Percentiles rank a stretch among this genome's conserved stretches.
These are phyloP conservation scores for Kryphioiulus occultus DNA, from an alignment of 2,888 invertebrate genomes.

Conservation along the genomic window DNA sequence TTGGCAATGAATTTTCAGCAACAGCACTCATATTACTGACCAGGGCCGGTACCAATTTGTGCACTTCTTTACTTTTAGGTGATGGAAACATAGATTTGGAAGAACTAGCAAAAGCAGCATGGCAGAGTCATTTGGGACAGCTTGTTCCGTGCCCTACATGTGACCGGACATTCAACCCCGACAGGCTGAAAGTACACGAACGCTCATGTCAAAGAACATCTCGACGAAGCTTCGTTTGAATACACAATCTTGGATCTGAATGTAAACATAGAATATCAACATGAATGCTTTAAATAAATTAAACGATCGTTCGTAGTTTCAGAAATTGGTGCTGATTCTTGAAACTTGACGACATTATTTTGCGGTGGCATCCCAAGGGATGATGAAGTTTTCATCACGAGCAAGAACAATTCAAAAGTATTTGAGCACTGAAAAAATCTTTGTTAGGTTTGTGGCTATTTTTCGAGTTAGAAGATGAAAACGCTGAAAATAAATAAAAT, in stretches of 20 bases:
- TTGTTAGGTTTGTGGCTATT: too few relatives aligned
- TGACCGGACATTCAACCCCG: slow-evolving; percentile 74
- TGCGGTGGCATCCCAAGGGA: too few relatives aligned
- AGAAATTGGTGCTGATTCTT: too few relatives aligned
- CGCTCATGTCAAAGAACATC: slow-evolving; percentile 57
- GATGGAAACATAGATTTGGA: slow-evolving; percentile 58
- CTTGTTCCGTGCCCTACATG: slow-evolving; percentile 73
- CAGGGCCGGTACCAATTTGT: neutral
- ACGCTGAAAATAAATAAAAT: too few relatives aligned
- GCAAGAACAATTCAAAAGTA: too few relatives aligned
- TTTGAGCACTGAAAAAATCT: too few relatives aligned
- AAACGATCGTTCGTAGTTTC: neutral
- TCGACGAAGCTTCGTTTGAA: slow-evolving; percentile 14
- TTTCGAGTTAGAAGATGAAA: too few relatives aligned
- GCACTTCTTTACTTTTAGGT: slow-evolving; percentile 46
- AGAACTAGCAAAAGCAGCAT: slow-evolving; percentile 66
- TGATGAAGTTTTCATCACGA: too few relatives aligned
- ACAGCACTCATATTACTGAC: neutral
- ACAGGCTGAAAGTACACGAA: slow-evolving; percentile 71
- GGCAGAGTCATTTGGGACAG: slow-evolving; percentile 68
- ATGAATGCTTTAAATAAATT: neutral
- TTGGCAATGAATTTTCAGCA: neutral
- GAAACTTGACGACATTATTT: too few relatives aligned
- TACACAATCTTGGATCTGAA: neutral
- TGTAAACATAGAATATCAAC: neutral